phyloP scores from a whole-genome alignment of 2,888 invertebrate genomes.

The Ariolimax columbianus region DNA sequence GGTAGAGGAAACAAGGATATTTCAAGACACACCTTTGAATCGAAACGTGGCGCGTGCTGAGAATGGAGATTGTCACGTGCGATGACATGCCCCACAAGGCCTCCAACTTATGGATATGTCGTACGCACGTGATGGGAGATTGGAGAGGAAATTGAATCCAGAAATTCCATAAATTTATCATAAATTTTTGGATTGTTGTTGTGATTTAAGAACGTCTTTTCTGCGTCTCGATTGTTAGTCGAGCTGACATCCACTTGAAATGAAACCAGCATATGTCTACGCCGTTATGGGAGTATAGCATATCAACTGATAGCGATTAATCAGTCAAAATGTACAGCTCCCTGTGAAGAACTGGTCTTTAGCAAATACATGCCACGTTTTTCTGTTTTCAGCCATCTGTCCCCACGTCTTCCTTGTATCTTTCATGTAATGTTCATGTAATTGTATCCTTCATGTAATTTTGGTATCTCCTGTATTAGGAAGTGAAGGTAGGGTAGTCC shows the following conservation, averaged over 20 bases:
- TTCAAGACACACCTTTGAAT: background rate
- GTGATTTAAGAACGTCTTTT: background rate
- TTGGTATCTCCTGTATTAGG: too few relatives aligned
- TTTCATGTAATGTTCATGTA: too few relatives aligned
- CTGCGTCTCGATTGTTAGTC: background rate
- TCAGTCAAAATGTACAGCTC: too few relatives aligned
- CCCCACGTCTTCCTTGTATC: too few relatives aligned
- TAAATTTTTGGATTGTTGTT: background rate
- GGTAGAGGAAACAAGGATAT: background rate
- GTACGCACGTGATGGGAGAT: conserved; percentile 3
- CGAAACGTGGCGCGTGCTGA: conserved; percentile 33
- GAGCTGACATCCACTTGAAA: background rate
- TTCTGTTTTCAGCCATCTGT: too few relatives aligned
- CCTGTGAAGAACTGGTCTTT: too few relatives aligned
- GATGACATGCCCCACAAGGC: background rate
- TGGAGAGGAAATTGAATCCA: conserved; percentile 27
- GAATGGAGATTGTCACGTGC: conserved; percentile 32
- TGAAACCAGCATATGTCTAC: background rate
- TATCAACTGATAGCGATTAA: background rate
- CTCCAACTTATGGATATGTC: conserved; percentile 39
- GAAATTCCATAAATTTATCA: conserved; percentile 33
- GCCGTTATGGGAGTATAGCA: background rate
- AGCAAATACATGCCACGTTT: too few relatives aligned
- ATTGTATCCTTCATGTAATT: too few relatives aligned
- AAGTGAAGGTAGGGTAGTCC: too few relatives aligned